Evolutionary conservation across 2,797 vertebrate species (phyloP).

Genomic region (Basileuterus tristriatus): DNA sequence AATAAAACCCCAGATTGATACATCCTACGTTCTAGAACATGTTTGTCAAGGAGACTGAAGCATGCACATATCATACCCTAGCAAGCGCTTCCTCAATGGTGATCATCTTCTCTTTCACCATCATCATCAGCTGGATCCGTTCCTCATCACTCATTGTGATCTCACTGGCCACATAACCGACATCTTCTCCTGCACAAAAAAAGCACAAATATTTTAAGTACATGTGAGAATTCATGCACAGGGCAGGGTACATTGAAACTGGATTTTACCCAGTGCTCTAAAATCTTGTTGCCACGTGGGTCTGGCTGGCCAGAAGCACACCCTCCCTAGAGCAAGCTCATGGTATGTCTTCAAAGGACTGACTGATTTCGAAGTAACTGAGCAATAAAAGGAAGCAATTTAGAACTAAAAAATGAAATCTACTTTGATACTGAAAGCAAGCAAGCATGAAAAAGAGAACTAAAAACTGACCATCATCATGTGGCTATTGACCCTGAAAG

Average conservation of each 20-base stretch:
- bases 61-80: constrained; percentile 81
- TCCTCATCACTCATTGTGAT: constrained; percentile 99
- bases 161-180: constrained; percentile 96
- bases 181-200: constrained; percentile 86
- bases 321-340: background rate
- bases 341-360: background rate
- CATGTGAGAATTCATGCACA: rapidly evolving
- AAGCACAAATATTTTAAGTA: background rate
- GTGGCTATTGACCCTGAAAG: background rate
- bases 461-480: background rate
- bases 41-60: background rate
- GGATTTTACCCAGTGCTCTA: background rate
- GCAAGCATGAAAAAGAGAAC: background rate
- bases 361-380: background rate
- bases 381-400: background rate
- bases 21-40: background rate
- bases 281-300: background rate
- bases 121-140: constrained; percentile 98
- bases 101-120: constrained; percentile 99
- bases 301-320: background rate
- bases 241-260: background rate
- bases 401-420: background rate
- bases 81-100: constrained; percentile 97
- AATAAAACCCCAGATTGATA: background rate
- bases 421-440: background rate